Percentiles rank a stretch among this genome's conserved stretches.
phyloP scores from a whole-genome alignment of 2,797 vertebrate species.

The Masticophis lateralis region DNA sequence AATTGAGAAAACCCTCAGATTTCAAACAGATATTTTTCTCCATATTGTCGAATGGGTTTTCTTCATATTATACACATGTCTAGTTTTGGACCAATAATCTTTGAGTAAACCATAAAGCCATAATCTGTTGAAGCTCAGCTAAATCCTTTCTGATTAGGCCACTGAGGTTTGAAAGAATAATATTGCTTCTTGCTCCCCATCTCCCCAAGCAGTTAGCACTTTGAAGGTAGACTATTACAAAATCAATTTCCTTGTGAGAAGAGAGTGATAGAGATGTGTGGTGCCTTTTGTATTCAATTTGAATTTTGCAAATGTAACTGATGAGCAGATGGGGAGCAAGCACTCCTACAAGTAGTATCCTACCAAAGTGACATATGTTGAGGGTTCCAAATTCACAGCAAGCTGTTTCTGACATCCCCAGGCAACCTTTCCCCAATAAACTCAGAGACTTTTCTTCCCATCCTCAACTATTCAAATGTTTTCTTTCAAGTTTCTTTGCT shows the following conservation, averaged over 20 bases:
- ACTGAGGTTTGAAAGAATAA: neutral
- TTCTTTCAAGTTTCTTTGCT: neutral
- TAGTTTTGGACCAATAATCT: neutral
- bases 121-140: neutral
- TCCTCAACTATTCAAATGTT: neutral
- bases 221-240: neutral
- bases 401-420: neutral
- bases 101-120: neutral
- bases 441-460: neutral
- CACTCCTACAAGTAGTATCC: neutral
- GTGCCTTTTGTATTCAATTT: neutral
- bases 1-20: neutral
- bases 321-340: neutral
- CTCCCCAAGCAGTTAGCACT: neutral
- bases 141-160: neutral
- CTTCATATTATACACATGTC: neutral
- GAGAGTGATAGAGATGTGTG: neutral
- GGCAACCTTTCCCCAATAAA: neutral
- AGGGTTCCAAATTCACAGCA: neutral
- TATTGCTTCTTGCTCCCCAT: neutral
- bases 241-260: neutral
- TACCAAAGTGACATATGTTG: neutral
- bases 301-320: neutral
- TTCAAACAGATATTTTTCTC: neutral
- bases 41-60: neutral